phyloP scores from a whole-genome alignment of 2,888 invertebrate genomes.

The Anagyrus pseudococci region DNA sequence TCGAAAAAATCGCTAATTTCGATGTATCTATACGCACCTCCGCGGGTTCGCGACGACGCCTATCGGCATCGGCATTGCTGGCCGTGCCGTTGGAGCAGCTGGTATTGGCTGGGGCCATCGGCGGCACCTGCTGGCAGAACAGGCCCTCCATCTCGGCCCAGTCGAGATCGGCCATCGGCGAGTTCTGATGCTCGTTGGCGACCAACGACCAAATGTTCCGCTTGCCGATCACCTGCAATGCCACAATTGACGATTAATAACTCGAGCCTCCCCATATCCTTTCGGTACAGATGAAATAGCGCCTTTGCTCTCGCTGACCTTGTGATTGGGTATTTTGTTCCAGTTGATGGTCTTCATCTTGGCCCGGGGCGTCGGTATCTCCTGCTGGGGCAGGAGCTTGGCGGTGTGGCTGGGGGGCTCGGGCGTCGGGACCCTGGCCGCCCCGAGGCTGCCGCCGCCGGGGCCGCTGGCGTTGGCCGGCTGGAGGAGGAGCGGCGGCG shows the following conservation, averaged over 20 bases:
- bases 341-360: conserved; percentile 98
- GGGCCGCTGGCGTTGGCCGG: conserved; percentile 53
- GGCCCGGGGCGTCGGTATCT: conserved; percentile 90
- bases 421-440: conserved; percentile 54
- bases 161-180: conserved; percentile 84
- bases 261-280: too few species aligned
- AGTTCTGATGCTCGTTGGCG: conserved; percentile 83
- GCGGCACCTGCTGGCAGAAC: conserved; percentile 85
- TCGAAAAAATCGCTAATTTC: conserved; percentile 28
- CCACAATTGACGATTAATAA: conserved; percentile 4
- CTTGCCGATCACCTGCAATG: conserved; percentile 81
- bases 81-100: conserved; percentile 66
- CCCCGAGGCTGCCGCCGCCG: conserved; percentile 36
- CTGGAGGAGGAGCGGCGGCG: conserved; percentile 57
- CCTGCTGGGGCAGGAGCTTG: conserved; percentile 83
- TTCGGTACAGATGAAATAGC: not conserved
- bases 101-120: conserved; percentile 58
- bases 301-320: too few species aligned
- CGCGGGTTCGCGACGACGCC: conserved; percentile 79
- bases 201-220: conserved; percentile 94
- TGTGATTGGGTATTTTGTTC: conserved; percentile 94
- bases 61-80: conserved; percentile 63
- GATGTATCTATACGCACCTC: conserved; percentile 65
- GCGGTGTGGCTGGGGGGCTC: conserved; percentile 57
- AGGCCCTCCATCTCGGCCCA: conserved; percentile 94